phyloP scores from a whole-genome alignment of 2,888 invertebrate genomes.

The Cephus sareptanus region DNA sequence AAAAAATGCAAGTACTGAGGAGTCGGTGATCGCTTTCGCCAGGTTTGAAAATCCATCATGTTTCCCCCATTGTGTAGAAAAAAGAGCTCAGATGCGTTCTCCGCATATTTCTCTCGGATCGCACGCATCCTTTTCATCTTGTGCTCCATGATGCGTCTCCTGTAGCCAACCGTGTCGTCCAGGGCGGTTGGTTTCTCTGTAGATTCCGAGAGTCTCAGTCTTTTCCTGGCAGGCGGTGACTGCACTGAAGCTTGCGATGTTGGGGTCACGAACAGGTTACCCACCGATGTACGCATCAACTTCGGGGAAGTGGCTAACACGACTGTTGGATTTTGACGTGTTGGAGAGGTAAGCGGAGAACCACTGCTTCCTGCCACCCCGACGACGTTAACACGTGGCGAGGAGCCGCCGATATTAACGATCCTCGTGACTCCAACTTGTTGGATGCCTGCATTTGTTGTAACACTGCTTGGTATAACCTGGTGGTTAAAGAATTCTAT shows the following conservation, averaged over 20 bases:
- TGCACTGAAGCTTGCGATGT: conserved; percentile 44
- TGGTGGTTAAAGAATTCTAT: conserved; percentile 21
- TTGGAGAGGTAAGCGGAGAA: conserved; percentile 53
- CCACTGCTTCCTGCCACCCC: conserved; percentile 52
- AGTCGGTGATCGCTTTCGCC: conserved; percentile 84
- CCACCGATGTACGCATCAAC: conserved; percentile 57
- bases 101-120: conserved; percentile 80
- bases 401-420: conserved; percentile 64
- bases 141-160: conserved; percentile 78
- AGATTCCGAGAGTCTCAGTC: conserved; percentile 62
- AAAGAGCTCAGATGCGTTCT: conserved; percentile 85
- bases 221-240: conserved; percentile 67
- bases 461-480: conserved; percentile 59
- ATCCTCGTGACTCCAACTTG: conserved; percentile 69
- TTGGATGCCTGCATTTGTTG: conserved; percentile 57
- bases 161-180: conserved; percentile 64
- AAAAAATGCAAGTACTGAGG: conserved; percentile 81
- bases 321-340: conserved; percentile 56
- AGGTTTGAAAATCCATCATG: conserved; percentile 87
- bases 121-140: conserved; percentile 77
- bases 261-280: conserved; percentile 63
- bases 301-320: conserved; percentile 62
- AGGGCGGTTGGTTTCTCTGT: conserved; percentile 57
- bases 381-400: conserved; percentile 56
- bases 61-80: conserved; percentile 89